Evolutionary conservation across 1,140 invertebrate species (phyloP).

Genomic region (Agraylea sexmaculata): DNA sequence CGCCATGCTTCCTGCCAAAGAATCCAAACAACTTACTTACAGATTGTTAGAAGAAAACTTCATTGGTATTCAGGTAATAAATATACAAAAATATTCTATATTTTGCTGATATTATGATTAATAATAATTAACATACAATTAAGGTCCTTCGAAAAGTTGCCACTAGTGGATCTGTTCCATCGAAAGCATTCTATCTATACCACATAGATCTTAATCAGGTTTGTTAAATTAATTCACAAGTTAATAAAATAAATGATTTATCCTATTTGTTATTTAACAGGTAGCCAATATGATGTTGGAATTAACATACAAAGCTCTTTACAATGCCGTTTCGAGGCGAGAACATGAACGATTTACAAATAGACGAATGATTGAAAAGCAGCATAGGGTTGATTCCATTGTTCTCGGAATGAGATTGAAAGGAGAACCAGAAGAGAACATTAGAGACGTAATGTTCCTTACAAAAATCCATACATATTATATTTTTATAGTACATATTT

Average conservation of each 20-base stretch:
- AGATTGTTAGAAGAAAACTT: slow-evolving; percentile 72
- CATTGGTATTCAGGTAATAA: slow-evolving; percentile 50
- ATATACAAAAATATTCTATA: background rate
- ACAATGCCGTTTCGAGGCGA: slow-evolving; percentile 53
- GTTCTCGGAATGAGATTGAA: slow-evolving; percentile 60
- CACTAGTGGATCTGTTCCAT: slow-evolving; percentile 39
- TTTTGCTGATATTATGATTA: background rate
- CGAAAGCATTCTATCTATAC: slow-evolving; percentile 64
- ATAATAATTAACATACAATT: slow-evolving; percentile 12
- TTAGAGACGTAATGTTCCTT: slow-evolving; percentile 52
- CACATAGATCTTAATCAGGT: slow-evolving; percentile 58
- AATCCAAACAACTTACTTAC: slow-evolving; percentile 75
- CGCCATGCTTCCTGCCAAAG: slow-evolving; percentile 81
- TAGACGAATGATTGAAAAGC: slow-evolving; percentile 72
- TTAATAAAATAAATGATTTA: background rate
- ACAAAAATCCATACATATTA: slow-evolving; percentile 1
- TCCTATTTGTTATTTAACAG: slow-evolving; percentile 26
- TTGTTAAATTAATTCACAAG: background rate
- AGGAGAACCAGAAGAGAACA: slow-evolving; percentile 60
- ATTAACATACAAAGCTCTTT: slow-evolving; percentile 63
- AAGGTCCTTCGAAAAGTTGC: slow-evolving; percentile 51
- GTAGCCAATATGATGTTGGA: slow-evolving; percentile 62
- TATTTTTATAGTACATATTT: slow-evolving; percentile 4
- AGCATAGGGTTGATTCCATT: slow-evolving; percentile 69
- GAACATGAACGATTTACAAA: slow-evolving; percentile 50